Evolutionary conservation across 1,140 invertebrate genomes (phyloP).

Genomic region (Sminthurinus signatus): DNA sequence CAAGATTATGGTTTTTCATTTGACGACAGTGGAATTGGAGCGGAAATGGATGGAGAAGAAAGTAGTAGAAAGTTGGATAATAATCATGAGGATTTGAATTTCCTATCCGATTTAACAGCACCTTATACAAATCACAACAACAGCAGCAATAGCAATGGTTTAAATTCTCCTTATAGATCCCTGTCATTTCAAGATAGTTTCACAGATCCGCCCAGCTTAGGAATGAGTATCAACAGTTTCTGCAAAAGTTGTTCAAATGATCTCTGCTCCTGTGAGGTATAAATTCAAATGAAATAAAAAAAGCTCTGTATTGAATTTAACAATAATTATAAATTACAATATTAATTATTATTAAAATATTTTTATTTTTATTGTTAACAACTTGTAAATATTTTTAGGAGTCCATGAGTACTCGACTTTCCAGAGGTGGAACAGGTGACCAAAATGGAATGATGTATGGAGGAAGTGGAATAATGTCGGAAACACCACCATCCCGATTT

Average conservation of each 20-base stretch:
- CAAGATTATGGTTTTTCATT: not conserved
- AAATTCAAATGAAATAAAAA: no score
- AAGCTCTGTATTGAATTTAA: no score
- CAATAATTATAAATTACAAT: no score
- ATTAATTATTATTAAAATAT: no score
- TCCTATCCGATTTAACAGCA: constrained; percentile 2
- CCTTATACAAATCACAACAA: not conserved
- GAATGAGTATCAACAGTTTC: no score
- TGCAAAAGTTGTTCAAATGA: constrained; percentile 17
- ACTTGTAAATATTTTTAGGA: no score
- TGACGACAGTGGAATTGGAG: not conserved
- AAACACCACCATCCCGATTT: no score
- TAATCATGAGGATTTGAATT: not conserved
- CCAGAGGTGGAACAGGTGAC: no score
- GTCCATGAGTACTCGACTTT: no score
- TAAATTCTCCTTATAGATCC: not conserved
- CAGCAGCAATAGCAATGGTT: not conserved
- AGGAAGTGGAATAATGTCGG: no score
- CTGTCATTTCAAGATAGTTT: not conserved
- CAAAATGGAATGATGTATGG: no score
- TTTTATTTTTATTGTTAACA: no score
- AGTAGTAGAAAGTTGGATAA: not conserved
- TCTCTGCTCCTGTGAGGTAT: constrained; percentile 27
- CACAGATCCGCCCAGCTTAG: constrained; percentile 5
- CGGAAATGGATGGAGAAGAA: not conserved